These are phyloP conservation scores for Palythoa heliodiscus DNA, from an alignment of 92 coral and sea anemone genomes.

Conservation along the genomic window DNA sequence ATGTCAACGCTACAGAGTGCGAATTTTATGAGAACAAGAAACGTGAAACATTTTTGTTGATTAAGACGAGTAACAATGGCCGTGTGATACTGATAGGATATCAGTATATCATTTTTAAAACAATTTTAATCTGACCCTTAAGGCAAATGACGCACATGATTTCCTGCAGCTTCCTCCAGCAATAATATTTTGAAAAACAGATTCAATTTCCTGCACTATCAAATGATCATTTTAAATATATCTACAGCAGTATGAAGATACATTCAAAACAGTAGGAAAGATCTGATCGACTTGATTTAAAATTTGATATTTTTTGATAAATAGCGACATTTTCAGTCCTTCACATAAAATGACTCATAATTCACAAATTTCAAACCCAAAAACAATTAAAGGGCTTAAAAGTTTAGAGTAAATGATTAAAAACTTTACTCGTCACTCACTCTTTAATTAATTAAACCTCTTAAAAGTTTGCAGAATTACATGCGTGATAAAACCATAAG, in stretches of 20 bases:
- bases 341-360: neutral
- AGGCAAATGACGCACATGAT: neutral
- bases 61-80: neutral
- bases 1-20: neutral
- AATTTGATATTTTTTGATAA: neutral
- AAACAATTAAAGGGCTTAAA: neutral
- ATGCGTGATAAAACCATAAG: no score
- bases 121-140: neutral
- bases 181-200: no score
- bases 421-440: no score
- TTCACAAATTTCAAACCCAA: neutral
- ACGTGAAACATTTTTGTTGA: neutral
- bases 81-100: constrained; percentile 3
- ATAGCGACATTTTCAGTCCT: neutral
- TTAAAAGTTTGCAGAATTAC: no score
- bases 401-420: neutral
- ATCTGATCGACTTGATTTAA: neutral
- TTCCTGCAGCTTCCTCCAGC: neutral
- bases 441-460: no score
- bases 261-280: no score
- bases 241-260: no score
- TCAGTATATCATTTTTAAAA: neutral
- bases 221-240: neutral
- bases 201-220: neutral
- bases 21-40: neutral